These are phyloP conservation scores for Oreotrochilus melanogaster DNA, from an alignment of 2,113 vertebrate species.

Conservation along the genomic window DNA sequence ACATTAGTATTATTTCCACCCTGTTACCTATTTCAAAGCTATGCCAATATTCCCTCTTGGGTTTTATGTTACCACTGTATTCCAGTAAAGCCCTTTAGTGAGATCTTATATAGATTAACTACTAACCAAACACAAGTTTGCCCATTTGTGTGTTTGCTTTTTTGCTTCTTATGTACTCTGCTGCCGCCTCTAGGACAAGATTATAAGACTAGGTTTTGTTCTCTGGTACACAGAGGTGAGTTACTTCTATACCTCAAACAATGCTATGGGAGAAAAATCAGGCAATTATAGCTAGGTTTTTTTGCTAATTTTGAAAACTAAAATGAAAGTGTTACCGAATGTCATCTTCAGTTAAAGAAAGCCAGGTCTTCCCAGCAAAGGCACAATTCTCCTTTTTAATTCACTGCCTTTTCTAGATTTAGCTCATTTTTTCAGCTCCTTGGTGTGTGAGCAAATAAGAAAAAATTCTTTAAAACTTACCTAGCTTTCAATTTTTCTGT, in stretches of 20 bases:
- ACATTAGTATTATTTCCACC: constrained; percentile 22
- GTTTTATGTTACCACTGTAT: constrained; percentile 39
- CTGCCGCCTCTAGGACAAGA: constrained; percentile 78
- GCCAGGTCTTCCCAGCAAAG: background rate
- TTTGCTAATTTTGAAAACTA: background rate
- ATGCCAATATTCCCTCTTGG: constrained; percentile 12
- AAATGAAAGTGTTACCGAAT: background rate
- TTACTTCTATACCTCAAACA: background rate
- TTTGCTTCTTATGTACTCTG: constrained; percentile 75
- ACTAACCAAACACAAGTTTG: constrained; percentile 64
- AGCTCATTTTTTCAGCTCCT: background rate
- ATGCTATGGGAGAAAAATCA: background rate
- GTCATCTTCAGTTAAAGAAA: background rate
- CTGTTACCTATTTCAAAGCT: background rate
- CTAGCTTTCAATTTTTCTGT: background rate
- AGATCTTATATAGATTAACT: constrained; percentile 64
- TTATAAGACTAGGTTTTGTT: constrained; percentile 55
- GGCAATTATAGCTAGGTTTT: background rate
- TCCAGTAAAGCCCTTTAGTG: constrained; percentile 24
- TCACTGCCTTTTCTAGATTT: background rate
- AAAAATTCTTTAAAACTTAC: constrained; percentile 10
- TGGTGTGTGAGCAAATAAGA: background rate
- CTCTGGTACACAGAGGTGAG: background rate
- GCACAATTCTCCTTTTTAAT: background rate
- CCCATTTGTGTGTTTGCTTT: constrained; percentile 40